These are phyloP conservation scores for Australoheros scitulus DNA, from an alignment of 2,113 vertebrate genomes.

Conservation along the genomic window DNA sequence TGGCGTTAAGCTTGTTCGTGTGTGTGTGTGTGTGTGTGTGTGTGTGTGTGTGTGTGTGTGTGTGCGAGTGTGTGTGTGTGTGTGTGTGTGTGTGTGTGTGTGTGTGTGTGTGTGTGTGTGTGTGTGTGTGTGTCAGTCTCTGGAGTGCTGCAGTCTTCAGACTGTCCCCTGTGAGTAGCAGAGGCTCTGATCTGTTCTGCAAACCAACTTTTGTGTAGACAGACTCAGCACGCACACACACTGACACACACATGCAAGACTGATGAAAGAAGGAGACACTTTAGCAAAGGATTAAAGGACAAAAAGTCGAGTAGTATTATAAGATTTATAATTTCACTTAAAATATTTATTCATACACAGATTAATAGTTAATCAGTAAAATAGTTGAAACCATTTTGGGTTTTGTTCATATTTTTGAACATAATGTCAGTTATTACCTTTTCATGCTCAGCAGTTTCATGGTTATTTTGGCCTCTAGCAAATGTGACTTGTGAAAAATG, in stretches of 20 bases:
- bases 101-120: neutral
- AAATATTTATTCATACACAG: neutral
- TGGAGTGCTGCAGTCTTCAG: slow-evolving; percentile 3
- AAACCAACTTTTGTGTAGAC: slow-evolving; percentile 22
- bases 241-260: slow-evolving; percentile 45
- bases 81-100: too few species aligned
- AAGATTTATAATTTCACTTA: neutral
- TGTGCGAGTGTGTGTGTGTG: too few species aligned
- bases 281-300: slow-evolving; percentile 45
- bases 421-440: neutral
- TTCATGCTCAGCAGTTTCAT: neutral
- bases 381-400: rapidly evolving
- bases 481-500: neutral
- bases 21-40: neutral
- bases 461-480: neutral
- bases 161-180: slow-evolving; percentile 36
- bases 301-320: slow-evolving; percentile 21
- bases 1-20: neutral
- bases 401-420: neutral
- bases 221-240: slow-evolving; percentile 12
- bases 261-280: slow-evolving; percentile 74
- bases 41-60: too few species aligned
- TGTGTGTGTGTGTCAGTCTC: slow-evolving; percentile 8
- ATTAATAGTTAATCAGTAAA: neutral
- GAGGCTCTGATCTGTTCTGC: slow-evolving; percentile 57